These are phyloP conservation scores for Dascillus cervinus DNA, from an alignment of 2,888 invertebrate genomes.

Conservation along the genomic window DNA sequence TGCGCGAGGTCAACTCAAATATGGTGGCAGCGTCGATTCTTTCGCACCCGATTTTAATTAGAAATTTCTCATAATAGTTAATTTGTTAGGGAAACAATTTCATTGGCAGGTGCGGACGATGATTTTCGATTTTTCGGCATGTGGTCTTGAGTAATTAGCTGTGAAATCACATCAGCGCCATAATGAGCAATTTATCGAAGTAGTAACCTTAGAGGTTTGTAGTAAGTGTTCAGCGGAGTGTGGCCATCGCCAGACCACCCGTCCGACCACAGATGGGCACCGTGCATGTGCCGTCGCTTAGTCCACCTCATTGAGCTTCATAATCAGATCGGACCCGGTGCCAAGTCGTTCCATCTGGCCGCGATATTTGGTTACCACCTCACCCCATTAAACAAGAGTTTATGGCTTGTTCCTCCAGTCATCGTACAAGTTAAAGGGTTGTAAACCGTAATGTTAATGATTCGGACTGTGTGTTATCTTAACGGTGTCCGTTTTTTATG, in stretches of 20 bases:
- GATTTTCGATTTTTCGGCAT: too few species aligned
- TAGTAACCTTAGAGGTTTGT: slow-evolving; percentile 12
- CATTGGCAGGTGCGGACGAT: too few species aligned
- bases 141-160: too few species aligned
- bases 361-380: slow-evolving; percentile 22
- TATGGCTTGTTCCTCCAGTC: slow-evolving; percentile 17
- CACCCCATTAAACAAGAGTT: slow-evolving; percentile 25
- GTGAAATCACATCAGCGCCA: too few species aligned
- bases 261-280: slow-evolving; percentile 24
- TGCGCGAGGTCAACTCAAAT: too few species aligned
- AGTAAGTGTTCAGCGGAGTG: slow-evolving; percentile 16
- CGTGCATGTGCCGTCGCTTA: slow-evolving; percentile 23
- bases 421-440: slow-evolving; percentile 18
- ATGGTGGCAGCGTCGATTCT: too few species aligned
- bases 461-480: too few species aligned
- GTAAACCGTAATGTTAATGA: slow-evolving; percentile 9
- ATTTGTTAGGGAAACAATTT: too few species aligned
- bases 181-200: slow-evolving; percentile 15
- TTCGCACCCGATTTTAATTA: too few species aligned
- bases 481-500: too few species aligned
- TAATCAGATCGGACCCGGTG: slow-evolving; percentile 26
- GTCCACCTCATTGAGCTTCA: slow-evolving; percentile 24
- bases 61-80: too few species aligned
- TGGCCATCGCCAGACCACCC: slow-evolving; percentile 16
- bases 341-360: slow-evolving; percentile 23